Conservation (phyloP, 2,888 invertebrate species). For the Galeruca laticollis region DNA sequence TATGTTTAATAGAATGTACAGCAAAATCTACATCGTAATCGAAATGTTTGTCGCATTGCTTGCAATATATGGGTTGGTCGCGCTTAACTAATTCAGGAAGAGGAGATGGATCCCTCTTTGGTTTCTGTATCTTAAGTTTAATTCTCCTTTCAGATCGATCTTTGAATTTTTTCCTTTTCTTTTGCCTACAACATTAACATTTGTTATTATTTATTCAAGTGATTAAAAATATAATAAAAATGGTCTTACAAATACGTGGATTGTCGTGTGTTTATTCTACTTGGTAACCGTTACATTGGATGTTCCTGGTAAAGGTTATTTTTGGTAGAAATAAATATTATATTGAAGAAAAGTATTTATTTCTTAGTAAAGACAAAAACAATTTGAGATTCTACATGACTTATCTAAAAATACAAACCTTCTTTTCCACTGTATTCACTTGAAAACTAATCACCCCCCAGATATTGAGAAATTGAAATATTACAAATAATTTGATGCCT, state of each 20-base stretch:
- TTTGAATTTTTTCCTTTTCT: constrained; percentile 12
- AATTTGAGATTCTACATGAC: no score
- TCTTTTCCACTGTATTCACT: no score
- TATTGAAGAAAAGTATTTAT: background rate
- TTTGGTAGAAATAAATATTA: background rate
- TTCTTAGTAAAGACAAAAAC: no score
- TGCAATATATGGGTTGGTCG: constrained; percentile 67
- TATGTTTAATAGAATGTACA: constrained; percentile 59
- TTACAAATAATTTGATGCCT: no score
- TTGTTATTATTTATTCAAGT: background rate
- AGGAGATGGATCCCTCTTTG: constrained; percentile 8
- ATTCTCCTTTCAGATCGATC: background rate
- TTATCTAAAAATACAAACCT: no score
- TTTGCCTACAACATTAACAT: constrained; percentile 3
- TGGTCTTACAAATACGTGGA: constrained; percentile 6
- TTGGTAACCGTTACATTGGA: background rate
- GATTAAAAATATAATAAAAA: background rate
- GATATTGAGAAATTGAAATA: no score
- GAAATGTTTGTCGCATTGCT: constrained; percentile 69
- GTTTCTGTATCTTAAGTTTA: background rate
- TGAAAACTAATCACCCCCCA: no score
- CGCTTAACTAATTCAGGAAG: constrained; percentile 42
- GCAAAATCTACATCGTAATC: constrained; percentile 61
- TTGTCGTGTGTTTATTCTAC: background rate
- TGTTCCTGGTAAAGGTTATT: background rate